A percentile compares a stretch with the other conserved stretches of the same genome.
Evolutionary conservation across 2,113 vertebrate genomes (phyloP).

Genomic region (Callionymus lyra): DNA sequence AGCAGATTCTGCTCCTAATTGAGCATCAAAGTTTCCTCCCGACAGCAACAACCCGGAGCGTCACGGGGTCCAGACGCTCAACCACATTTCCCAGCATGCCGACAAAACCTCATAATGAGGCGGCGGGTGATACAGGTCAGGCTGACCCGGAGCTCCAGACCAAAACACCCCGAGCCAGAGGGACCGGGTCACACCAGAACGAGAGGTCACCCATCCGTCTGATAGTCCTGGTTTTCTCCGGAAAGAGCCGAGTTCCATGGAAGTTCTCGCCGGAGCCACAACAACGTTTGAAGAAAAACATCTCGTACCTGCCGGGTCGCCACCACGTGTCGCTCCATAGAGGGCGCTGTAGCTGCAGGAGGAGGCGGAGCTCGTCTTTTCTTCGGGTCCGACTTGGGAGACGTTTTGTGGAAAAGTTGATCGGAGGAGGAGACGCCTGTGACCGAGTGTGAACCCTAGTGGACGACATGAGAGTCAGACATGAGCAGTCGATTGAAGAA

Average conservation of each 20-base stretch:
- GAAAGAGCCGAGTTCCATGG: too few species aligned
- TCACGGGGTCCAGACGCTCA: conserved; percentile 63
- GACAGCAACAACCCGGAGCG: conserved; percentile 49
- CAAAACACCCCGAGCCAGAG: conserved; percentile 24
- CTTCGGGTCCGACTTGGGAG: conserved; percentile 68
- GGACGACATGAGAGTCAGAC: too few species aligned
- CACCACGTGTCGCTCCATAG: conserved; percentile 25
- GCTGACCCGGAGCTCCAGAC: conserved; percentile 10
- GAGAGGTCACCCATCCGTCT: too few species aligned
- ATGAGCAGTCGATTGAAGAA: too few species aligned
- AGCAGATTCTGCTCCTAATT: neutral
- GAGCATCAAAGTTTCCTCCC: conserved; percentile 22
- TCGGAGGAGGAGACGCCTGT: conserved; percentile 64
- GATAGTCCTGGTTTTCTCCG: too few species aligned
- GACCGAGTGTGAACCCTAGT: conserved; percentile 64
- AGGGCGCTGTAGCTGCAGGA: conserved; percentile 57
- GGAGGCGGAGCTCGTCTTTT: conserved; percentile 83
- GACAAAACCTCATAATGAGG: conserved; percentile 40
- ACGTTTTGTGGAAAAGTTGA: conserved; percentile 42
- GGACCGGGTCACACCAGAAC: conserved; percentile 3
- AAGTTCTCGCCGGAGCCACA: too few species aligned
- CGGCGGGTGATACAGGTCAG: conserved; percentile 31
- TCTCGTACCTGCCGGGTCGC: too few species aligned
- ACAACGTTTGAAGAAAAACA: too few species aligned
- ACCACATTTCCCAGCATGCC: conserved; percentile 48